Percentiles rank a stretch among this genome's conserved stretches.
phyloP scores from a whole-genome alignment of 2,888 invertebrate species.

The Diogma glabrata region DNA sequence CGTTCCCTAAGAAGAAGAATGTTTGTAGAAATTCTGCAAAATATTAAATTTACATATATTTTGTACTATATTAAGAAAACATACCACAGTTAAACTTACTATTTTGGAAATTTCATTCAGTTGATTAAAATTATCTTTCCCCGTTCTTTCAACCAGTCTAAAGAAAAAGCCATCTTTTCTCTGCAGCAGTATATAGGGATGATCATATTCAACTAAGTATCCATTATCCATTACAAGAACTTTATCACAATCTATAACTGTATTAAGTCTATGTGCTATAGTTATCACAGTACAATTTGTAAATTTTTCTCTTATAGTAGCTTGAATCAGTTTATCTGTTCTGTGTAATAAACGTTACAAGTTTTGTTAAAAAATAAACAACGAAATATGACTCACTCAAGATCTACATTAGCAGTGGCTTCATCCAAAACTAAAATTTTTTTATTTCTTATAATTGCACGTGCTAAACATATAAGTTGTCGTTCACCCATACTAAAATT shows the following conservation, averaged over 20 bases:
- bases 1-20: too few species aligned
- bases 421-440: conserved; percentile 78
- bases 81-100: neutral
- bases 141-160: conserved; percentile 46
- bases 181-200: conserved; percentile 50
- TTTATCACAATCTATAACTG: conserved; percentile 69
- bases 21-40: too few species aligned
- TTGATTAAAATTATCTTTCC: neutral
- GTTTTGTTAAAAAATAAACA: neutral
- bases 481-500: conserved; percentile 84
- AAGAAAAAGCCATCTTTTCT: conserved; percentile 41
- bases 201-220: conserved; percentile 58
- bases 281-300: conserved; percentile 75
- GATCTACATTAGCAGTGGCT: conserved; percentile 86
- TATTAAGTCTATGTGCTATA: conserved; percentile 82
- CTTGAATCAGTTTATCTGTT: conserved; percentile 76
- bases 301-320: conserved; percentile 69
- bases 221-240: conserved; percentile 78
- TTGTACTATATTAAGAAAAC: too few species aligned
- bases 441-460: conserved; percentile 68
- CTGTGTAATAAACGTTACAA: conserved; percentile 28
- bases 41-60: too few species aligned
- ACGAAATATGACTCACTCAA: conserved; percentile 47
- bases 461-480: conserved; percentile 76
- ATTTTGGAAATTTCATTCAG: neutral